Evolutionary conservation across 2,888 invertebrate species (phyloP).

Genomic region (Troglohyphantes excavatus): DNA sequence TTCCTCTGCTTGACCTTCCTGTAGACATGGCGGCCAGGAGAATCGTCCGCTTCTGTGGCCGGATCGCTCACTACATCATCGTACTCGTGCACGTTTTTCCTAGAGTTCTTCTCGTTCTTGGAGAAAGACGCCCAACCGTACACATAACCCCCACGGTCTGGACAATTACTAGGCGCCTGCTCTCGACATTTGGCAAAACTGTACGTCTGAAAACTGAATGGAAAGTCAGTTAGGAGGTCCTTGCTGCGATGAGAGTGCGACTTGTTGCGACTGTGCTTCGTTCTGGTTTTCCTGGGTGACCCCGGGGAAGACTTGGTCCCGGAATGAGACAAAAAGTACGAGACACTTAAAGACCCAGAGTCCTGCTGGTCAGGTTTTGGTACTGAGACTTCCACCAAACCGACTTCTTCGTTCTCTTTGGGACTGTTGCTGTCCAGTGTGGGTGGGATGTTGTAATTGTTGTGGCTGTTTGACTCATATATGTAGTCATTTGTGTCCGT

Average conservation of each 20-base stretch:
- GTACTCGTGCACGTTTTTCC: conserved; percentile 64
- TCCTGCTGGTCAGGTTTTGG: conserved; percentile 14
- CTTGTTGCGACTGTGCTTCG: conserved; percentile 65
- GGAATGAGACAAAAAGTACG: conserved; percentile 51
- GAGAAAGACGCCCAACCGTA: conserved; percentile 72
- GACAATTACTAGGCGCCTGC: conserved; percentile 12
- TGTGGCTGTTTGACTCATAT: conserved; percentile 18
- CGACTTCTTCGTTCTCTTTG: not conserved
- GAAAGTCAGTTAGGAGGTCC: conserved; percentile 38
- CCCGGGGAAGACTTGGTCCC: conserved; percentile 73
- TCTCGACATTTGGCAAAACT: conserved; percentile 51
- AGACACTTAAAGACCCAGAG: conserved; percentile 24
- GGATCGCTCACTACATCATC: conserved; percentile 72
- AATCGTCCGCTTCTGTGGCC: conserved; percentile 62
- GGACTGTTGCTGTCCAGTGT: conserved; percentile 10
- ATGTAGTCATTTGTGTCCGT: conserved; percentile 27
- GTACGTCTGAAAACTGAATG: conserved; percentile 15
- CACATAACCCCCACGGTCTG: conserved; percentile 59
- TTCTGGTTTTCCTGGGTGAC: conserved; percentile 59
- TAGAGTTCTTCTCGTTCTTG: conserved; percentile 45
- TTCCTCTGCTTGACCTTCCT: conserved; percentile 73
- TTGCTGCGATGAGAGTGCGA: conserved; percentile 65
- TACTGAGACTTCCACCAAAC: conserved; percentile 8
- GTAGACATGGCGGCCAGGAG: conserved; percentile 63
- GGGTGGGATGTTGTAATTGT: conserved; percentile 75